Percentiles rank a stretch among this genome's conserved stretches.
Conservation (phyloP, 92 coral and sea anemone genomes). For the Siderastrea siderea region DNA sequence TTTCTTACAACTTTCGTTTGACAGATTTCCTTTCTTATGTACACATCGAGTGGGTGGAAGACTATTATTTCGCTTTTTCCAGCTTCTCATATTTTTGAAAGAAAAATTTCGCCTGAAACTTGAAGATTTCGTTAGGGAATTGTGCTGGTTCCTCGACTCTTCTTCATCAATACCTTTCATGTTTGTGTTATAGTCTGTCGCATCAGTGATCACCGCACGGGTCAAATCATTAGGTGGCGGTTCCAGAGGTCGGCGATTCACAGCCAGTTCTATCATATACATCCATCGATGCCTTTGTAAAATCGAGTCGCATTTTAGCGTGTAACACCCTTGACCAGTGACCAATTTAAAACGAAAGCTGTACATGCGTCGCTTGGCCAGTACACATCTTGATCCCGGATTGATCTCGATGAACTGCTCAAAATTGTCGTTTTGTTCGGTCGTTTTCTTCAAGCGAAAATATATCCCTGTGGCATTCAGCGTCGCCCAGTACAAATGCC, state of each 20-base stretch:
- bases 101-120: conserved; percentile 30
- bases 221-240: conserved; percentile 24
- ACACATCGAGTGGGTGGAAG: conserved; percentile 15
- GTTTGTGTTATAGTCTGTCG: neutral
- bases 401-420: conserved; percentile 35
- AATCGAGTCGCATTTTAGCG: conserved; percentile 38
- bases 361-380: conserved; percentile 53
- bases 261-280: conserved; percentile 51
- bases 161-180: neutral
- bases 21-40: conserved; percentile 5
- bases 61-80: conserved; percentile 33
- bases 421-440: conserved; percentile 16
- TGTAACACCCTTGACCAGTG: conserved; percentile 13
- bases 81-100: conserved; percentile 1
- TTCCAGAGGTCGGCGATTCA: conserved; percentile 38
- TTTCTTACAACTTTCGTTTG: neutral
- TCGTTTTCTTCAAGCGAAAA: conserved; percentile 24
- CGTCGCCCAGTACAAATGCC: conserved; percentile 32
- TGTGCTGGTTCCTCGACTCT: neutral
- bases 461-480: conserved; percentile 48
- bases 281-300: conserved; percentile 48
- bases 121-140: neutral
- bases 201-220: neutral
- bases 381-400: conserved; percentile 35
- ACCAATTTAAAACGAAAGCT: conserved; percentile 45